Conservation (phyloP, 2,113 vertebrate genomes). For the Eurystomus gularis region DNA sequence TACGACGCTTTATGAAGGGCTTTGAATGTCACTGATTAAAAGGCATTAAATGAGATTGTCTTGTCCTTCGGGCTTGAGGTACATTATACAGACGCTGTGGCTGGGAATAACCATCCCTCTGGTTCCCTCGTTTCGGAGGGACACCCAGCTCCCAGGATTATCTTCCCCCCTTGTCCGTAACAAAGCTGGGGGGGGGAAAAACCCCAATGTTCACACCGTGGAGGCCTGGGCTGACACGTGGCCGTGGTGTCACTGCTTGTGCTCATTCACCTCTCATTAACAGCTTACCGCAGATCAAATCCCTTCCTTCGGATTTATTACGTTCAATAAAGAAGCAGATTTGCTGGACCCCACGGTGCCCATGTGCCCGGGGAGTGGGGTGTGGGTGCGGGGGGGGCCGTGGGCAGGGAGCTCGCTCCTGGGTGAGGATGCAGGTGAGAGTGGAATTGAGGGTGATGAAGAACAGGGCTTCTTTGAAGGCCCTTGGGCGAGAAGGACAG, state of each 20-base stretch:
- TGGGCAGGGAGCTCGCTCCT: background rate
- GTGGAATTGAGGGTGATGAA: background rate
- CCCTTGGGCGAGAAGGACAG: background rate
- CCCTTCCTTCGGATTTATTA: background rate
- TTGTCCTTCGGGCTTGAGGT: background rate
- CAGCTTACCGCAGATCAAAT: background rate
- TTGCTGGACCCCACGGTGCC: background rate
- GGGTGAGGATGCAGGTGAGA: background rate
- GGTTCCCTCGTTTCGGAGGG: background rate
- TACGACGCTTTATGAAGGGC: rapidly evolving
- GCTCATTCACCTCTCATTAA: background rate
- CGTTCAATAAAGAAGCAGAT: background rate
- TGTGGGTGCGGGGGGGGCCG: background rate
- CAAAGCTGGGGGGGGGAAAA: too few relatives aligned
- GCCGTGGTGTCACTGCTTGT: rapidly evolving
- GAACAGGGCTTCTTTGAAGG: background rate
- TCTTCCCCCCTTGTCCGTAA: background rate
- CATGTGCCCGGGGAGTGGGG: background rate
- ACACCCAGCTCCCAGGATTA: background rate
- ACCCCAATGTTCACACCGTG: rapidly evolving
- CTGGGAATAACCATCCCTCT: background rate
- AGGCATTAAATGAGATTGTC: background rate
- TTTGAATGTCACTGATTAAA: background rate
- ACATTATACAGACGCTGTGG: background rate
- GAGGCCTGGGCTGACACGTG: background rate